Base-by-base conservation (phyloP, 2,797 vertebrate genomes). In the Pelobates cultripes region DNA sequence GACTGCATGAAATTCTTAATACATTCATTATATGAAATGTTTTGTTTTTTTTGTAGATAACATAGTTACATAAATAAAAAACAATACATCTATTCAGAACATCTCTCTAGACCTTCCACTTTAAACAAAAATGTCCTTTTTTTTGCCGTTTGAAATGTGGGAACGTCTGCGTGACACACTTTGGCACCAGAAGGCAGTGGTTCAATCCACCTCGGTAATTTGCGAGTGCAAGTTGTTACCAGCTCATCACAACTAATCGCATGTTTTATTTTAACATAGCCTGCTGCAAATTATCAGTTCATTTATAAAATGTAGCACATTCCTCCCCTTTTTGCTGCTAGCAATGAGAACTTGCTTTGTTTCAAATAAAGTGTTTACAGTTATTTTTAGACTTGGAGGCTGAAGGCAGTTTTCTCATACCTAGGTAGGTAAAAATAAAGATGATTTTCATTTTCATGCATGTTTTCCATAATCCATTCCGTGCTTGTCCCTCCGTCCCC, bases 341-440 rank as follows among this genome's bases (percentile, higher is more conserved):
- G 61, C 61, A 64, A 28, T 40, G 17, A 64, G 28, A 17, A 40
- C 61, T 64, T 8, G n/a, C 14, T 70, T 71, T 73, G 45, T 77
- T 82, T 68, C n/a, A 66, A 71, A 44, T 45, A 60, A 55, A 44
- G 14, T 80, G 43, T 43, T 74, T 61, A 10, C 71, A 41, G 45
- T 69, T 81, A 75, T 81, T 81, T 75, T 75, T 75, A 70, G 51
- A 15, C 45, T 3, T 10, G 10, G 40, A 61, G 51, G 53, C 43
- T 74, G 53, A 2, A 3, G 12, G 45, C 57, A 73, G 63, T 28
- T 75, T 45, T 74, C 44, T 80, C 70, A 43, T 72, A 70, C 43
- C 44, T 41, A 76, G 43, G 74, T 14, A 77, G 61, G 61, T 82
- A 73, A 73, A 73, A 78, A 77, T 82, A 77, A 17, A 12, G 57